Conservation (phyloP, 2,797 vertebrate species). For the Arnoldichthys spilopterus region DNA sequence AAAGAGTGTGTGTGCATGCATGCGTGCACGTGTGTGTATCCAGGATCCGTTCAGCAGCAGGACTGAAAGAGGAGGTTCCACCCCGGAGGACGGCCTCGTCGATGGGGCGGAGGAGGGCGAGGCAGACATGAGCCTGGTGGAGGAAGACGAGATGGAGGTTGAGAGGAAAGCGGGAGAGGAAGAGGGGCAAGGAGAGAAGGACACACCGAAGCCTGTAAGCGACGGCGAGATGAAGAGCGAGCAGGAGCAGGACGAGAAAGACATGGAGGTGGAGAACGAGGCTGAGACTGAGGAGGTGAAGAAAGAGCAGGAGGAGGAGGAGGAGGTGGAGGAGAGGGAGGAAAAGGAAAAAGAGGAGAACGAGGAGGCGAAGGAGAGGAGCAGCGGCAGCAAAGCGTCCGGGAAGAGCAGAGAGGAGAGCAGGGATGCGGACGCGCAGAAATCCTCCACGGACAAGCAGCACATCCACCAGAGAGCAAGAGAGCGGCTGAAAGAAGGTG, state of each 20-base stretch:
- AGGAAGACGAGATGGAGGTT: slow-evolving; percentile 71
- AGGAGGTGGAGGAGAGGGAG: slow-evolving; percentile 68
- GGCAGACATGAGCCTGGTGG: not conserved
- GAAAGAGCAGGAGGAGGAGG: slow-evolving; percentile 40
- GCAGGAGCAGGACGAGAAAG: slow-evolving; percentile 71
- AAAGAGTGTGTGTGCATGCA: not conserved
- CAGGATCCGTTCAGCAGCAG: slow-evolving; percentile 8
- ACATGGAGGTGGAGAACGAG: slow-evolving; percentile 69
- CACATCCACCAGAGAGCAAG: slow-evolving; percentile 82
- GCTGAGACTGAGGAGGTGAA: slow-evolving; percentile 63
- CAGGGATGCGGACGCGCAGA: slow-evolving; percentile 73
- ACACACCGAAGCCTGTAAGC: slow-evolving; percentile 67
- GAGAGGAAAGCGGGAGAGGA: slow-evolving; percentile 47
- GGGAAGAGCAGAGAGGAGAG: slow-evolving; percentile 83
- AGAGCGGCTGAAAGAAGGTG: slow-evolving; percentile 91
- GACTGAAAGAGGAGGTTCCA: not conserved
- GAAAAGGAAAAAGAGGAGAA: slow-evolving; percentile 74
- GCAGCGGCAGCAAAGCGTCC: slow-evolving; percentile 64
- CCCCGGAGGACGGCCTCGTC: not conserved
- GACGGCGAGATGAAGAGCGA: slow-evolving; percentile 60
- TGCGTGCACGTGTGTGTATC: not conserved
- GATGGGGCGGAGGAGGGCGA: not conserved
- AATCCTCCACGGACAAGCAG: slow-evolving; percentile 76
- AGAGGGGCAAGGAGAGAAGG: slow-evolving; percentile 62
- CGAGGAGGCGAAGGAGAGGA: slow-evolving; percentile 71